These are phyloP conservation scores for Portevinia maculata DNA, from an alignment of 2,888 invertebrate species.

Conservation along the genomic window DNA sequence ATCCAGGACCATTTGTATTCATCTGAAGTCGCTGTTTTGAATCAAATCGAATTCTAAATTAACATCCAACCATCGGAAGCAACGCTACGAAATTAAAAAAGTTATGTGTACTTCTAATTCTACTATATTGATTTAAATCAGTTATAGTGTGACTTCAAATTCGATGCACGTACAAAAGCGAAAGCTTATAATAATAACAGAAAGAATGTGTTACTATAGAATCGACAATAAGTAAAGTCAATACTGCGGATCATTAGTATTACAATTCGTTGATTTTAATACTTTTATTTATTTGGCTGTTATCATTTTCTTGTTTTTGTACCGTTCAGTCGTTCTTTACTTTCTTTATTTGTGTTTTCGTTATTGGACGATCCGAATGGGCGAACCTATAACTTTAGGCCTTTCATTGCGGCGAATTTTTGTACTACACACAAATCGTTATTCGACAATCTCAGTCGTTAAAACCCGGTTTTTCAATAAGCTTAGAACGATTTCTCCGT, in stretches of 20 bases:
- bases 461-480: too few species aligned
- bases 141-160: slow-evolving; percentile 43
- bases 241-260: neutral
- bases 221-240: slow-evolving; percentile 52
- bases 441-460: too few species aligned
- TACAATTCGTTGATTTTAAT: neutral
- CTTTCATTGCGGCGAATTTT: too few species aligned
- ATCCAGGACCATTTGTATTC: slow-evolving; percentile 61
- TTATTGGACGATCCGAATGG: too few species aligned
- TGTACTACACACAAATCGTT: too few species aligned
- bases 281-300: neutral
- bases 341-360: too few species aligned
- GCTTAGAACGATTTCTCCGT: too few species aligned
- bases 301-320: neutral
- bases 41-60: slow-evolving; percentile 62
- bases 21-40: slow-evolving; percentile 29
- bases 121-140: slow-evolving; percentile 48
- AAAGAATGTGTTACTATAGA: slow-evolving; percentile 27
- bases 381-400: too few species aligned
- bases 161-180: slow-evolving; percentile 60
- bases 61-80: slow-evolving; percentile 58
- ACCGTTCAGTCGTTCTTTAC: too few species aligned
- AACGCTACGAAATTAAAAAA: slow-evolving; percentile 50
- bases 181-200: slow-evolving; percentile 53
- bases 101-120: slow-evolving; percentile 51